Conservation (phyloP, 35 echinoderm and acorn worm species). For the Heliocidaris erythrogramma region DNA sequence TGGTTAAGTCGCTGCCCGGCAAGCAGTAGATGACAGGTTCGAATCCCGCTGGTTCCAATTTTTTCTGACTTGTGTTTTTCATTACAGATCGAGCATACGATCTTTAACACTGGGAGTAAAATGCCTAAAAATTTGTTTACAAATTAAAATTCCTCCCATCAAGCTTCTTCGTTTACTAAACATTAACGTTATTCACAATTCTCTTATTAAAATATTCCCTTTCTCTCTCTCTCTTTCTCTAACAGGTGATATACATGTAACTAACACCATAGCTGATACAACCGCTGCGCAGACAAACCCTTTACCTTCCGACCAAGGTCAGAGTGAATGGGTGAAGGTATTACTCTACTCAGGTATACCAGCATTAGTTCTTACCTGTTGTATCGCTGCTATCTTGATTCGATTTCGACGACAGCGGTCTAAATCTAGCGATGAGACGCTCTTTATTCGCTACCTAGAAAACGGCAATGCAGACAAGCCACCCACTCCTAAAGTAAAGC, state of each 20-base stretch:
- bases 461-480: background rate
- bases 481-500: slow-evolving; percentile 14
- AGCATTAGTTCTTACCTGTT: slow-evolving; percentile 13
- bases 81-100: too few relatives aligned
- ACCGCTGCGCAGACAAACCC: background rate
- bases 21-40: too few relatives aligned
- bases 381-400: background rate
- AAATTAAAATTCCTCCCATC: too few relatives aligned
- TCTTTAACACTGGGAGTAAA: too few relatives aligned
- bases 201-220: too few relatives aligned
- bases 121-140: too few relatives aligned
- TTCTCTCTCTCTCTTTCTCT: too few relatives aligned
- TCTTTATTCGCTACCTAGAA: slow-evolving; percentile 29
- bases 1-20: too few relatives aligned
- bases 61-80: too few relatives aligned
- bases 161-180: too few relatives aligned
- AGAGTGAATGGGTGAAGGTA: background rate
- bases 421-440: slow-evolving; percentile 25
- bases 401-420: background rate
- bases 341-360: slow-evolving; percentile 24
- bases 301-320: background rate
- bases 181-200: too few relatives aligned
- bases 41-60: too few relatives aligned
- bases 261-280: background rate
- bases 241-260: background rate